A percentile compares a stretch with the other conserved stretches of the same genome.
Conservation (phyloP, 2,888 invertebrate species). For the Eudemis profundana region DNA sequence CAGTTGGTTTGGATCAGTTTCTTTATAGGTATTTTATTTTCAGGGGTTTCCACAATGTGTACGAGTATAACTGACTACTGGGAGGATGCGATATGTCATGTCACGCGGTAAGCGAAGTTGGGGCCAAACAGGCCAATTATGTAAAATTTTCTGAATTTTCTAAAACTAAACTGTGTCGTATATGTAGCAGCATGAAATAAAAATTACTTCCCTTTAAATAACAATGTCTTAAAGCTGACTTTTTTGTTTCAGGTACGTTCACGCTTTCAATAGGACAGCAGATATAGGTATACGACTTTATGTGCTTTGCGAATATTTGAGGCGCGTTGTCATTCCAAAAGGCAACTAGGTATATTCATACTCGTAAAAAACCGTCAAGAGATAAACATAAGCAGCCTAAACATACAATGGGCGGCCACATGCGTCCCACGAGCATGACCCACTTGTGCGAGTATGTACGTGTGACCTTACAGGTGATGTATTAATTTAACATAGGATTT, state of each 20-base stretch:
- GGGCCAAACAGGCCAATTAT: too few species aligned
- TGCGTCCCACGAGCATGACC: conserved; percentile 36
- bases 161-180: not conserved
- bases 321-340: not conserved
- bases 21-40: too few species aligned
- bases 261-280: not conserved
- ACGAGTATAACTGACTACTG: too few species aligned
- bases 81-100: too few species aligned
- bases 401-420: conserved; percentile 30
- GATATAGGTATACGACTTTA: not conserved
- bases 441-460: conserved; percentile 24
- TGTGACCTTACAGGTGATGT: conserved; percentile 37
- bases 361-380: not conserved
- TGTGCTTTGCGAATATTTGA: not conserved
- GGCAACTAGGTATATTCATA: not conserved
- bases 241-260: not conserved
- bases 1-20: too few species aligned
- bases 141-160: too few species aligned
- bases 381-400: conserved; percentile 23
- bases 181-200: not conserved
- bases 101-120: too few species aligned
- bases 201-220: too few species aligned
- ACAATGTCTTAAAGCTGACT: not conserved
- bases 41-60: too few species aligned
- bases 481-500: conserved; percentile 27